A percentile compares a stretch with the other conserved stretches of the same genome.
phyloP scores from a whole-genome alignment of 2,797 vertebrate genomes.

The Chaetophractus vellerosus region DNA sequence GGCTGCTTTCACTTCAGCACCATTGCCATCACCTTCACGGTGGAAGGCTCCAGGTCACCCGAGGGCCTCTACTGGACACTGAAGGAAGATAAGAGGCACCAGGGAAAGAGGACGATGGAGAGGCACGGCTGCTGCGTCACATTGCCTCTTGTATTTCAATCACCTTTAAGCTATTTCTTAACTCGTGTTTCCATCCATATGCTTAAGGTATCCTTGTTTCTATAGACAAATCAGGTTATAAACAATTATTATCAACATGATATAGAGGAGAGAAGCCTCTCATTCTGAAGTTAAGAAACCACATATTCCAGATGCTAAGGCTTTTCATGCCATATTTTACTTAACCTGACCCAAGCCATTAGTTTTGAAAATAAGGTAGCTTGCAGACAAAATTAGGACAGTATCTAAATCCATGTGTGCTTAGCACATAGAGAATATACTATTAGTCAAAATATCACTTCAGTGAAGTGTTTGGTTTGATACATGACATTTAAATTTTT shows the following conservation, averaged over 20 bases:
- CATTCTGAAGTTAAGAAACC: conserved; percentile 3
- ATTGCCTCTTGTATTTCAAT: background rate
- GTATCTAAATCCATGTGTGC: background rate
- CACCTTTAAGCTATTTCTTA: background rate
- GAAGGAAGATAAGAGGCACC: background rate
- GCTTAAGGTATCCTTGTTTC: background rate
- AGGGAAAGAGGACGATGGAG: background rate
- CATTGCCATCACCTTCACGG: fast-evolving
- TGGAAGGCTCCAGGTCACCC: background rate
- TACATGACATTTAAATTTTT: background rate
- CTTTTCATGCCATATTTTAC: background rate
- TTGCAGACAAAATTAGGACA: background rate
- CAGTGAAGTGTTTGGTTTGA: conserved; percentile 2
- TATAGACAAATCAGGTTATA: background rate
- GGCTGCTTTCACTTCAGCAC: background rate
- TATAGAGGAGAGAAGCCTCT: background rate
- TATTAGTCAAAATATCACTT: background rate
- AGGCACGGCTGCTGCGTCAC: background rate
- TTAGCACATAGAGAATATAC: background rate
- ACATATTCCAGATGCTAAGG: background rate
- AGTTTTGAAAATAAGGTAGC: conserved; percentile 5
- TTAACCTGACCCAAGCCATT: background rate
- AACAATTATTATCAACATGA: background rate
- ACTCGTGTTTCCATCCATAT: background rate
- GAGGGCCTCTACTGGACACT: background rate